A percentile compares a stretch with the other conserved stretches of the same genome.
Evolutionary conservation across 2,888 invertebrate species (phyloP).

Genomic region (Morpho helenor): DNA sequence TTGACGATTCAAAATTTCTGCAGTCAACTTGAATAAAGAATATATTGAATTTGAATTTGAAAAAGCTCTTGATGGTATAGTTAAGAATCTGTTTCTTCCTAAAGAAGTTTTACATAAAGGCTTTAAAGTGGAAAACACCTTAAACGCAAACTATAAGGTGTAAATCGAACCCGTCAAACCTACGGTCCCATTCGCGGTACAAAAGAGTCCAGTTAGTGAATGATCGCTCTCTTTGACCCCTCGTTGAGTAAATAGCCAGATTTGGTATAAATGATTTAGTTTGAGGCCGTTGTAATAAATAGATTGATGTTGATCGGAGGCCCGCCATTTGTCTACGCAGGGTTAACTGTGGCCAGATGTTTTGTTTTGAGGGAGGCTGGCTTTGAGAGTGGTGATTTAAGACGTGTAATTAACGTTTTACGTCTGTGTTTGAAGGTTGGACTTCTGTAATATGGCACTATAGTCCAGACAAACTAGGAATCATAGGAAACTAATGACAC

Average conservation of each 20-base stretch:
- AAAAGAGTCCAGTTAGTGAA: slow-evolving; percentile 36
- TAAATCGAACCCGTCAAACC: slow-evolving; percentile 12
- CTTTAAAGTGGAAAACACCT: neutral
- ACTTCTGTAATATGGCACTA: too few relatives aligned
- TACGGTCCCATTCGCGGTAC: slow-evolving; percentile 6
- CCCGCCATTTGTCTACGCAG: slow-evolving; percentile 60
- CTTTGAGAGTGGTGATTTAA: slow-evolving; percentile 1
- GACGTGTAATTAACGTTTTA: slow-evolving; percentile 3
- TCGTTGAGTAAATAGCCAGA: slow-evolving; percentile 66
- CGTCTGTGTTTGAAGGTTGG: too few relatives aligned
- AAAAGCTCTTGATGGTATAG: too few relatives aligned
- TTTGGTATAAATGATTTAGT: slow-evolving; percentile 73
- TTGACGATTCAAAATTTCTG: too few relatives aligned
- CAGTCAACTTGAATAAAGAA: too few relatives aligned
- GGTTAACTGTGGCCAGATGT: slow-evolving; percentile 28
- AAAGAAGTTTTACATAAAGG: too few relatives aligned
- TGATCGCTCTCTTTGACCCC: slow-evolving; percentile 57
- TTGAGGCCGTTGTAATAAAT: slow-evolving; percentile 65
- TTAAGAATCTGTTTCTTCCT: too few relatives aligned
- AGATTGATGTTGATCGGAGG: slow-evolving; percentile 62
- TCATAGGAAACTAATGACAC: too few relatives aligned
- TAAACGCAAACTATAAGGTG: neutral
- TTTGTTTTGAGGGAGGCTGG: slow-evolving; percentile 20
- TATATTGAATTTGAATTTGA: too few relatives aligned
- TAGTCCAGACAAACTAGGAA: too few relatives aligned